Evolutionary conservation across 2,113 vertebrate genomes (phyloP).

Genomic region (Plectropomus leopardus): DNA sequence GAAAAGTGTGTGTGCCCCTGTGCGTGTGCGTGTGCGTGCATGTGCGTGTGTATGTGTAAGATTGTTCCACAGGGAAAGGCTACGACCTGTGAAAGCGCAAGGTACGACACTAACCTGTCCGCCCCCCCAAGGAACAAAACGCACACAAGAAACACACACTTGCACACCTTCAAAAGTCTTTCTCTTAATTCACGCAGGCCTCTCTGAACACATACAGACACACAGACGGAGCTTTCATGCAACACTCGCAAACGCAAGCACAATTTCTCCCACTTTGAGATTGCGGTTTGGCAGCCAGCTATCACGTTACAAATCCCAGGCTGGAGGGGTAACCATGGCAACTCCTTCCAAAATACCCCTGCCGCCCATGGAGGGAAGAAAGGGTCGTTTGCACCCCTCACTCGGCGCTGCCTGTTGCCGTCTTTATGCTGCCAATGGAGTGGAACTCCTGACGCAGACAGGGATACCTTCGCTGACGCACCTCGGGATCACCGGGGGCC

Average conservation of each 20-base stretch:
- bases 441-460: slow-evolving; percentile 83
- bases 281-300: slow-evolving; percentile 83
- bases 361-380: slow-evolving; percentile 75
- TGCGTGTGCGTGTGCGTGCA: slow-evolving; percentile 16
- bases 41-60: slow-evolving; percentile 22
- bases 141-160: background rate
- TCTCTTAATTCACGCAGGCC: slow-evolving; percentile 23
- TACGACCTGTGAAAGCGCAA: slow-evolving; percentile 37
- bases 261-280: slow-evolving; percentile 82
- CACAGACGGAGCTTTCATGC: slow-evolving; percentile 78
- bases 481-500: slow-evolving; percentile 68
- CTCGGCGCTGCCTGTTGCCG: slow-evolving; percentile 61
- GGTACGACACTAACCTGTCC: slow-evolving; percentile 22
- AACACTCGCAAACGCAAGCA: slow-evolving; percentile 83
- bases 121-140: background rate
- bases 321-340: slow-evolving; percentile 83
- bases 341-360: slow-evolving; percentile 87
- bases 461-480: slow-evolving; percentile 85
- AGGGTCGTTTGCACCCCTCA: slow-evolving; percentile 79
- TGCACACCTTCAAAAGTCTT: slow-evolving; percentile 21
- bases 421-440: slow-evolving; percentile 80
- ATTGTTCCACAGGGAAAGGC: slow-evolving; percentile 51
- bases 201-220: slow-evolving; percentile 58
- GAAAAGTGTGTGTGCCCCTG: slow-evolving; percentile 32
- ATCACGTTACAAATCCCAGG: slow-evolving; percentile 86